Percentiles rank a stretch among this genome's conserved stretches.
phyloP scores from a whole-genome alignment of 2,888 invertebrate genomes.

The Euphydryas editha region DNA sequence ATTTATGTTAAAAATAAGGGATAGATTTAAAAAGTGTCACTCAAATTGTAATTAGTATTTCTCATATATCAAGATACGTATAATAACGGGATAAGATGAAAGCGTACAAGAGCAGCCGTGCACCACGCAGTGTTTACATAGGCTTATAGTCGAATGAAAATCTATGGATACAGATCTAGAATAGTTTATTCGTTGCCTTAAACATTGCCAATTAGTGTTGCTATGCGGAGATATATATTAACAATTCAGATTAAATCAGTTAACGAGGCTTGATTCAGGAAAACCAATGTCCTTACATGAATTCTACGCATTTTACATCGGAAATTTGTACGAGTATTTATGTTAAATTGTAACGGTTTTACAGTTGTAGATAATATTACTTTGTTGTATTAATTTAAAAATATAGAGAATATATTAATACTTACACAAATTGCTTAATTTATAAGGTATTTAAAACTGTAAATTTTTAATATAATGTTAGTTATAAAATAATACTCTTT shows the following conservation, averaged over 20 bases:
- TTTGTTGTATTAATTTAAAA: not conserved
- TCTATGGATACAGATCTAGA: conserved; percentile 50
- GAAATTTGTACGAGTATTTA: conserved; percentile 14
- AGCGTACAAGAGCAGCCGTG: conserved; percentile 1
- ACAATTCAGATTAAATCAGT: conserved; percentile 74
- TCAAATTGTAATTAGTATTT: not conserved
- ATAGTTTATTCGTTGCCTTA: conserved; percentile 46
- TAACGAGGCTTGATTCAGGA: conserved; percentile 38
- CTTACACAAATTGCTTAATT: no score
- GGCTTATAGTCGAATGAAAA: conserved; percentile 59
- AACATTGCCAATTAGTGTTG: conserved; percentile 69
- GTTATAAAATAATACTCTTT: no score
- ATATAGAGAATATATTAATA: no score
- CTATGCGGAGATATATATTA: conserved; percentile 66
- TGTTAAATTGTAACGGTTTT: conserved; percentile 1
- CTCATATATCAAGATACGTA: conserved; percentile 10
- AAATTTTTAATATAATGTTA: no score
- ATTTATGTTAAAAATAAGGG: no score
- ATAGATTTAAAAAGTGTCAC: not conserved
- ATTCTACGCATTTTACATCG: conserved; percentile 18
- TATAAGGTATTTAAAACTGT: no score
- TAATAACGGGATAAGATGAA: conserved; percentile 6
- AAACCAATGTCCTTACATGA: conserved; percentile 21
- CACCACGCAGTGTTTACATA: not conserved
- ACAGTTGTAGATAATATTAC: conserved; percentile 3